Conservation (phyloP, 2,113 vertebrate species). For the Chlorocebus sabaeus region DNA sequence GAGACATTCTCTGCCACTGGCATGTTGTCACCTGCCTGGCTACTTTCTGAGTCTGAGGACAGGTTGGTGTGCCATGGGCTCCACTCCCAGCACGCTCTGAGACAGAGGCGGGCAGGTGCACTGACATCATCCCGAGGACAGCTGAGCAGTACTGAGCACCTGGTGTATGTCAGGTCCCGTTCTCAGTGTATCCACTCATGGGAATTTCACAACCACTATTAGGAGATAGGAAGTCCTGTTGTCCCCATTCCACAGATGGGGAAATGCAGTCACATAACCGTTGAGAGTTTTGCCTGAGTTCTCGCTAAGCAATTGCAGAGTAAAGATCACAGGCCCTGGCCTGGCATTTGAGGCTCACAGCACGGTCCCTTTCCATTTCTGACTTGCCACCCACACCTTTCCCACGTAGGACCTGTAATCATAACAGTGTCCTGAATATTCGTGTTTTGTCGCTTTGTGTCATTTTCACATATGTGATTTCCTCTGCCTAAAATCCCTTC, state of each 20-base stretch:
- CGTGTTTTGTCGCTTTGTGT: background rate
- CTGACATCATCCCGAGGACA: fast-evolving
- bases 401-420: fast-evolving
- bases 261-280: background rate
- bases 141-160: fast-evolving
- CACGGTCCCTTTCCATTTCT: background rate
- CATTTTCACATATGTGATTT: fast-evolving
- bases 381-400: fast-evolving
- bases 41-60: too few relatives aligned
- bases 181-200: fast-evolving
- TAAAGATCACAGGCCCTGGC: background rate
- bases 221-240: fast-evolving
- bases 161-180: fast-evolving
- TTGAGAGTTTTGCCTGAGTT: fast-evolving
- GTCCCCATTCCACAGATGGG: background rate
- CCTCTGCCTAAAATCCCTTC: background rate
- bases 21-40: background rate
- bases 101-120: background rate
- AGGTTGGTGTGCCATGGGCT: fast-evolving
- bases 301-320: fast-evolving
- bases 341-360: background rate
- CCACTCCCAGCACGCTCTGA: background rate
- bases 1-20: background rate
- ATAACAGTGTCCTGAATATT: fast-evolving
- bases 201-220: background rate